phyloP scores from a whole-genome alignment of 1,140 invertebrate genomes.

The Spodoptera frugiperda region DNA sequence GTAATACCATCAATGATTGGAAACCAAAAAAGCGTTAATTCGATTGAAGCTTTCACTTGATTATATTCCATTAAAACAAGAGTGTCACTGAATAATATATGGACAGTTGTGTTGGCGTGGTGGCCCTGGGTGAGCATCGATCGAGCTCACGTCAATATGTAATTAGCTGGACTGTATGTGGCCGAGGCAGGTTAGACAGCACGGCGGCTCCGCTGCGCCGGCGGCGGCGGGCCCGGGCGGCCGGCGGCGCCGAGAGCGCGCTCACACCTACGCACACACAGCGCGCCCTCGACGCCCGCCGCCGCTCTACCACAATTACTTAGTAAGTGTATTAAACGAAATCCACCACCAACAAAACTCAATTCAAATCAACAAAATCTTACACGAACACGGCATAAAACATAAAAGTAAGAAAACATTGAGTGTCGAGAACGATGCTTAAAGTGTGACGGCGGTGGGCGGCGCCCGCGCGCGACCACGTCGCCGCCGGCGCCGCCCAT shows the following conservation, averaged over 20 bases:
- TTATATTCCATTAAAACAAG: conserved; percentile 69
- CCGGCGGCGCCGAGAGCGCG: conserved; percentile 55
- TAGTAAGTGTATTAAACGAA: conserved; percentile 85
- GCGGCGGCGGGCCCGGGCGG: conserved; percentile 34
- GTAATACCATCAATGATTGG: conserved; percentile 55
- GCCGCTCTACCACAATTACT: conserved; percentile 65
- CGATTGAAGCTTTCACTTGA: conserved; percentile 71
- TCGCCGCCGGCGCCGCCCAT: conserved; percentile 79
- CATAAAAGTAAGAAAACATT: conserved; percentile 82
- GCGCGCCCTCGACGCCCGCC: conserved; percentile 55
- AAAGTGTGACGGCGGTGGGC: conserved; percentile 76
- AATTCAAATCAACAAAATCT: conserved; percentile 84
- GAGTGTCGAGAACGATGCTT: conserved; percentile 84
- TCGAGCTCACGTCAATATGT: conserved; percentile 51
- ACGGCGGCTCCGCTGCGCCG: conserved; percentile 49
- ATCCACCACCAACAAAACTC: conserved; percentile 86
- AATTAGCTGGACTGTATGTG: conserved; percentile 48
- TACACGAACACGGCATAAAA: conserved; percentile 86
- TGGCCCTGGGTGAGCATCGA: conserved; percentile 59
- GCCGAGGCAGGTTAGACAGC: conserved; percentile 44
- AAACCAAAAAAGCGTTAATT: conserved; percentile 71
- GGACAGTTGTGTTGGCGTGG: conserved; percentile 56
- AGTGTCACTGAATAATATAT: conserved; percentile 69
- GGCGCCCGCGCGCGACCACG: conserved; percentile 68
- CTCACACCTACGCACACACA: conserved; percentile 67